Evolutionary conservation across 1,140 invertebrate species (phyloP).

Genomic region (Procambarus clarkii): DNA sequence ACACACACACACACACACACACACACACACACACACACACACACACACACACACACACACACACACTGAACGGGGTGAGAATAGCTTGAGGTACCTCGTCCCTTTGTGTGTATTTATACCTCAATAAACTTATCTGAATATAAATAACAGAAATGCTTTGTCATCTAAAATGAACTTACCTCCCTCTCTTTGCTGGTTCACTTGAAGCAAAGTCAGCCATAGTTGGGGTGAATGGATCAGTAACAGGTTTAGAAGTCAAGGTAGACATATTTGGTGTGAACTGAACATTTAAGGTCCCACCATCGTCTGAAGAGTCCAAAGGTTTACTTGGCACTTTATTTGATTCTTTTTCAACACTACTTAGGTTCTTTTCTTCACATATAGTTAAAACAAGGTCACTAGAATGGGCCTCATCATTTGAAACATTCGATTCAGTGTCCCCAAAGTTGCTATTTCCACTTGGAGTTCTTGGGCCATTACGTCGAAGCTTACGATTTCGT

Average conservation of each 20-base stretch:
- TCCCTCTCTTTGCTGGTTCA: slow-evolving; percentile 56
- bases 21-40: no score
- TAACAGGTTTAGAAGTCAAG: slow-evolving; percentile 6
- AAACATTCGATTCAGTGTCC: slow-evolving; percentile 65
- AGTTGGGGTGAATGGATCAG: slow-evolving; percentile 66
- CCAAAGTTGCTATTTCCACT: slow-evolving; percentile 71
- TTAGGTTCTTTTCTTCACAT: slow-evolving; percentile 71
- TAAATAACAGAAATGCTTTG: background rate
- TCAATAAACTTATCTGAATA: no score
- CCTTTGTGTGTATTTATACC: no score
- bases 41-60: no score
- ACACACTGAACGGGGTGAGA: no score
- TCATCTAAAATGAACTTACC: slow-evolving; percentile 31
- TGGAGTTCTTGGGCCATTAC: slow-evolving; percentile 65
- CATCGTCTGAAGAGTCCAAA: slow-evolving; percentile 64
- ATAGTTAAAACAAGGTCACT: slow-evolving; percentile 68
- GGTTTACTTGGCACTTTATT: slow-evolving; percentile 66
- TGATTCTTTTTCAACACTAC: slow-evolving; percentile 61
- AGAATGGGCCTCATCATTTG: slow-evolving; percentile 63
- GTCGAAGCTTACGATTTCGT: slow-evolving; percentile 53
- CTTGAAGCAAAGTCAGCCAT: slow-evolving; percentile 58
- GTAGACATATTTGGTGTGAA: slow-evolving; percentile 63
- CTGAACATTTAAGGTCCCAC: slow-evolving; percentile 63
- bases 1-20: no score
- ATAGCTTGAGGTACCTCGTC: no score